phyloP scores from a whole-genome alignment of 2,888 invertebrate species.

The Antheraea yamamai region DNA sequence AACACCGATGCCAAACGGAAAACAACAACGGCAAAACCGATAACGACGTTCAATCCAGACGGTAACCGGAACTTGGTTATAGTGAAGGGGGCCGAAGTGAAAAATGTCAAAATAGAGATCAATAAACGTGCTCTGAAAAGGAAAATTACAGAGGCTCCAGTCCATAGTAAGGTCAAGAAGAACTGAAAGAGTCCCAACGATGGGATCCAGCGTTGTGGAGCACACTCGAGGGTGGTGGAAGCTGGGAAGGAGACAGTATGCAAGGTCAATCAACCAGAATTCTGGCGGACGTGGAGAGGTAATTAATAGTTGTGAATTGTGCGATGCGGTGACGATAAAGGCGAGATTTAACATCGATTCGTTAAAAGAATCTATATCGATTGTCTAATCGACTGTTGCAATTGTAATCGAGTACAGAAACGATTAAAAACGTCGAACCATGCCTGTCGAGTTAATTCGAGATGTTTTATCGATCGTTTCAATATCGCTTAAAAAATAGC shows the following conservation, averaged over 20 bases:
- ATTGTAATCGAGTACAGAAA: not conserved
- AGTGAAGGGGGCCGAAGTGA: not conserved
- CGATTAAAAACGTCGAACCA: not conserved
- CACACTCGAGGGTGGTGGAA: not conserved
- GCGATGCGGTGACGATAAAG: not conserved
- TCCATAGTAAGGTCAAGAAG: not conserved
- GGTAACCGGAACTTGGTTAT: not conserved
- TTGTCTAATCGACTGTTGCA: not conserved
- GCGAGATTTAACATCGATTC: not conserved
- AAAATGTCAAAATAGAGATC: conserved; percentile 1
- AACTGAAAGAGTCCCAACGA: not conserved
- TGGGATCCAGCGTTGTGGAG: not conserved
- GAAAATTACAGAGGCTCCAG: not conserved
- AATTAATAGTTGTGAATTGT: not conserved
- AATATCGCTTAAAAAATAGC: not conserved
- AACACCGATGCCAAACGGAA: not conserved
- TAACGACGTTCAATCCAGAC: not conserved
- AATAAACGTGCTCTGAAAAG: not conserved
- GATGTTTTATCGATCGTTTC: not conserved
- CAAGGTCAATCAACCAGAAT: not conserved
- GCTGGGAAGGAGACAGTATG: not conserved
- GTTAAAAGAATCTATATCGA: not conserved
- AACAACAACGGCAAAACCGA: not conserved
- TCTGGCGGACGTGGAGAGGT: not conserved
- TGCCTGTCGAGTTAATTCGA: not conserved